Percentiles rank a stretch among this genome's conserved stretches.
These are phyloP conservation scores for Scelioninae gen. 1 DNA, from an alignment of 2,888 invertebrate species.

Conservation along the genomic window DNA sequence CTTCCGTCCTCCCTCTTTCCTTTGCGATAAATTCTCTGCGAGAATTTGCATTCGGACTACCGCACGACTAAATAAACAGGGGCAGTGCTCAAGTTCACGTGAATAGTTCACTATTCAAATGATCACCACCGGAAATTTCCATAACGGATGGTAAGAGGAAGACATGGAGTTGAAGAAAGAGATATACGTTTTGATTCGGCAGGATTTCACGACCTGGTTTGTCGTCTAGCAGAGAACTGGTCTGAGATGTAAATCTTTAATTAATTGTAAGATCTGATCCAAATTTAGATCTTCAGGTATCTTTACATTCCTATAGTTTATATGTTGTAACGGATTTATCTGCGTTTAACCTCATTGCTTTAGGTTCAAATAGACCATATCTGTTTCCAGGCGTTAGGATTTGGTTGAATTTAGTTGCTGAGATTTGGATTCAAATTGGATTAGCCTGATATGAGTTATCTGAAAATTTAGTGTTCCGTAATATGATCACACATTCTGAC, in stretches of 20 bases:
- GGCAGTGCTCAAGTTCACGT: slow-evolving; percentile 27
- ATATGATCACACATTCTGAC: too few relatives aligned
- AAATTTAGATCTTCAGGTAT: not conserved
- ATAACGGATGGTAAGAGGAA: slow-evolving; percentile 10
- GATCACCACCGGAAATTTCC: slow-evolving; percentile 37
- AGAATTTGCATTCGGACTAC: slow-evolving; percentile 60
- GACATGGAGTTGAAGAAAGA: not conserved
- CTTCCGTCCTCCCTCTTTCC: slow-evolving; percentile 13
- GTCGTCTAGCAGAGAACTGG: slow-evolving; percentile 2
- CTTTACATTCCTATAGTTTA: too few relatives aligned
- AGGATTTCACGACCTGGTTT: slow-evolving; percentile 9
- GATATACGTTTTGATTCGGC: slow-evolving; percentile 12
- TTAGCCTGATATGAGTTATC: too few relatives aligned
- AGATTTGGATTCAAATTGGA: too few relatives aligned
- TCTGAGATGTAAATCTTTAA: not conserved
- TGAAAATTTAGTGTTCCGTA: too few relatives aligned
- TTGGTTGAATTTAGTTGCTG: too few relatives aligned
- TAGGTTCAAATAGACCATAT: too few relatives aligned
- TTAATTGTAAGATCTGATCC: not conserved
- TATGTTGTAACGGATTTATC: too few relatives aligned
- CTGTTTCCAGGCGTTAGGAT: too few relatives aligned
- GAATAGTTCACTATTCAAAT: slow-evolving; percentile 52
- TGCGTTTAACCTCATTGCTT: too few relatives aligned
- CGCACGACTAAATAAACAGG: slow-evolving; percentile 46
- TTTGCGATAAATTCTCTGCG: slow-evolving; percentile 60